Percentiles rank a stretch among this genome's conserved stretches.
Evolutionary conservation across 2,888 invertebrate species (phyloP).

Genomic region (Ochropacha duplaris): DNA sequence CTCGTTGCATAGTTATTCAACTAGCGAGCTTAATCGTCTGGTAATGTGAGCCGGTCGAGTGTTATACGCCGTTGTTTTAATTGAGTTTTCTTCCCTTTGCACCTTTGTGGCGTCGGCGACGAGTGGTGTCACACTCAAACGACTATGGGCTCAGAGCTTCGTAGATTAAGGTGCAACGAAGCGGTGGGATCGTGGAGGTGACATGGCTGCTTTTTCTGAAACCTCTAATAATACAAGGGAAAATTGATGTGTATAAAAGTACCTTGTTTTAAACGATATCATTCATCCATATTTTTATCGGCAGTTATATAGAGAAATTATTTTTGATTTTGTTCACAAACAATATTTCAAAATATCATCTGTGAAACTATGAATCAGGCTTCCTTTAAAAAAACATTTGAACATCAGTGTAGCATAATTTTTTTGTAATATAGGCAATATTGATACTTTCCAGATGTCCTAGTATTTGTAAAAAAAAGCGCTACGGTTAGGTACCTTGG

Average conservation of each 20-base stretch:
- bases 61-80: conserved; percentile 62
- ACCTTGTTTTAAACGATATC: no score
- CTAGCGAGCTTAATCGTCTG: conserved; percentile 55
- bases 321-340: conserved; percentile 5
- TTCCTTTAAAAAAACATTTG: no score
- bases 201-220: conserved; percentile 16
- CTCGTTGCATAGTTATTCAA: conserved; percentile 22
- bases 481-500: no score
- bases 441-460: no score
- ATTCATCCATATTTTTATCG: neutral
- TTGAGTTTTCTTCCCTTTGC: conserved; percentile 66
- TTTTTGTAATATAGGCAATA: no score
- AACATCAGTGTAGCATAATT: no score
- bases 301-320: neutral
- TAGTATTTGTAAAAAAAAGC: no score
- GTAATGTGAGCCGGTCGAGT: conserved; percentile 55
- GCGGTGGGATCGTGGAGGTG: conserved; percentile 26
- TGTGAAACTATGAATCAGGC: no score
- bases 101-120: conserved; percentile 58
- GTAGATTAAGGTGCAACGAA: conserved; percentile 17
- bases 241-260: no score
- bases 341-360: no score
- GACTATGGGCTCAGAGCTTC: conserved; percentile 14
- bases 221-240: neutral
- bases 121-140: conserved; percentile 49